Conservation (phyloP, 2,888 invertebrate species). For the Cyaniris semiargus region DNA sequence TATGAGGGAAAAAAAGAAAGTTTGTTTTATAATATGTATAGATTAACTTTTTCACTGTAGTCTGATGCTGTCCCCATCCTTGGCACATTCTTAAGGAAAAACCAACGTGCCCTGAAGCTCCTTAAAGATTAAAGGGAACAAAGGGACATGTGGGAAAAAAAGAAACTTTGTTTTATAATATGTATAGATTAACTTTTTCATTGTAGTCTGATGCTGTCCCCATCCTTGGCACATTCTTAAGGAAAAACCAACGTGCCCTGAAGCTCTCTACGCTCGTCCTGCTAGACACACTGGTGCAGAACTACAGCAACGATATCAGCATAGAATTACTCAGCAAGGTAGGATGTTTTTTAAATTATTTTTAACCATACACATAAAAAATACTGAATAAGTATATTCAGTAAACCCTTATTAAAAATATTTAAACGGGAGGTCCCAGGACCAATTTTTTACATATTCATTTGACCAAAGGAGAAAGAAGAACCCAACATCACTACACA, state of each 20-base stretch:
- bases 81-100: constrained; percentile 96
- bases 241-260: constrained; percentile 97
- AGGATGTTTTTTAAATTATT: constrained; percentile 42
- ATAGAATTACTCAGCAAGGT: constrained; percentile 87
- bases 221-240: constrained; percentile 94
- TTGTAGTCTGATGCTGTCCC: constrained; percentile 92
- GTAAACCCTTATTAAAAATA: too few relatives aligned
- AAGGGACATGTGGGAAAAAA: too few relatives aligned
- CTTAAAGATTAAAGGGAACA: too few relatives aligned
- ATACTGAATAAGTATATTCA: too few relatives aligned
- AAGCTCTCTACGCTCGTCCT: constrained; percentile 94
- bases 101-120: constrained; percentile 96
- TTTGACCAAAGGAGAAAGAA: too few relatives aligned
- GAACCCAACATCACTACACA: too few relatives aligned
- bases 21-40: too few relatives aligned
- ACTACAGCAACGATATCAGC: constrained; percentile 87
- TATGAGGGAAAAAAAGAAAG: too few relatives aligned
- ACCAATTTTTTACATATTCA: too few relatives aligned
- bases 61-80: constrained; percentile 94
- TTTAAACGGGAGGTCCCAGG: too few relatives aligned
- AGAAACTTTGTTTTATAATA: too few relatives aligned
- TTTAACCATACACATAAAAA: neutral
- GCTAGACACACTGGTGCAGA: constrained; percentile 93
- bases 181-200: constrained; percentile 35
- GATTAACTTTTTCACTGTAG: constrained; percentile 65